Evolutionary conservation across 2,113 vertebrate species (phyloP).

Genomic region (Mellivora capensis): DNA sequence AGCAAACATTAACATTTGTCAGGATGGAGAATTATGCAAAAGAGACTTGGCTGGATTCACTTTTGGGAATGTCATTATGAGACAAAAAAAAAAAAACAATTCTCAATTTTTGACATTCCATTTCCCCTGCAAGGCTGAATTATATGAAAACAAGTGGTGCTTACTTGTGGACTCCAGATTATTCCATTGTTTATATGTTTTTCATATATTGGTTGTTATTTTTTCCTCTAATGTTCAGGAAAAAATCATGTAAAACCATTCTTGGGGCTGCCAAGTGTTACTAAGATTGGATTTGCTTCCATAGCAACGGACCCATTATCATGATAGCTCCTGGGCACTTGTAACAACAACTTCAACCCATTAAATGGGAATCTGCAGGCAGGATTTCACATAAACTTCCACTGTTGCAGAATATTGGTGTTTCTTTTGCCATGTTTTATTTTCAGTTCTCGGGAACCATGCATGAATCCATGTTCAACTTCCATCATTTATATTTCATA

Average conservation of each 20-base stretch:
- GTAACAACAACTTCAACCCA: neutral
- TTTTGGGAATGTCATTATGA: neutral
- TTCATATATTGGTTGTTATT: neutral
- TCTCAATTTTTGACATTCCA: constrained; percentile 2
- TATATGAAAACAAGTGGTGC: neutral
- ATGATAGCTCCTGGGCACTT: constrained; percentile 3
- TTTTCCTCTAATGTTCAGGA: neutral
- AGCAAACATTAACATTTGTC: constrained; percentile 37
- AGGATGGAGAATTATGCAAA: constrained; percentile 34
- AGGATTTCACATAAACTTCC: neutral
- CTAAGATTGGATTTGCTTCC: constrained; percentile 48
- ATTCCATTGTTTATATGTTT: constrained; percentile 2
- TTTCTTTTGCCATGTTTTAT: constrained; percentile 18
- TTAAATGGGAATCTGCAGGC: constrained; percentile 13
- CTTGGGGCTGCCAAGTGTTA: constrained; percentile 36
- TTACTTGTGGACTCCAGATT: neutral
- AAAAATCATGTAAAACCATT: constrained; percentile 31
- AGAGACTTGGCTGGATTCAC: neutral
- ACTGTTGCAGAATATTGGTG: neutral
- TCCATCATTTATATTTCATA: neutral
- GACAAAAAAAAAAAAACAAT: neutral
- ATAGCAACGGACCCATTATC: constrained; percentile 39
- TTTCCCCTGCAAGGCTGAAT: neutral
- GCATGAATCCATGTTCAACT: neutral
- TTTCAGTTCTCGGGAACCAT: neutral